Evolutionary conservation across 2,113 vertebrate genomes (phyloP), one percentile per base, ranked within the genome.

Genomic region (Balaeniceps rex): DNA sequence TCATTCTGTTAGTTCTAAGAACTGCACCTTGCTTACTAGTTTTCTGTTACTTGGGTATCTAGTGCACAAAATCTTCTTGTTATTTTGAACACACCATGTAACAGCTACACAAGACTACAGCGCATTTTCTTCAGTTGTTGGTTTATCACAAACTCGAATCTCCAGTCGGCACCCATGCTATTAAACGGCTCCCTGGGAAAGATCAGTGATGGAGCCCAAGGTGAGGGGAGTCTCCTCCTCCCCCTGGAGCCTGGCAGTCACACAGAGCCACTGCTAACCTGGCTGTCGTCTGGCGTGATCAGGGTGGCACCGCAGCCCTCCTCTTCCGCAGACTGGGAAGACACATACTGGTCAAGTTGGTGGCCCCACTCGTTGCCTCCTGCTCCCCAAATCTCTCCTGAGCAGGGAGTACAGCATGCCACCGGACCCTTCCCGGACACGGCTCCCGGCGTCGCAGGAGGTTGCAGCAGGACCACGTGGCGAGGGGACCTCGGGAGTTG

Each of bases 261-360:
- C 60, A 33, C 5, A 47, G 26, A 81, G 54, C 33, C 14, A 46
- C 49, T 33, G 51, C 26, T 38, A 82, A 42, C 26, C 40, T 11
- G 34, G n/a, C 29, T 3, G 2, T 21, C 8, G 5, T 12, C 46
- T 52, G 29, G 21, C 0, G 0, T 3, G 40, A 52, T 51, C 57
- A 57, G 29, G 18, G 24, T 19, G 40, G 13, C 40, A 74, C 40
- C 3, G 4, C 36, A 72, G 36, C 24, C 74, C 26, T n/a, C 44
- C 64, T 58, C 31, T 33, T 42, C 42, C 0, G 0, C 31, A 19
- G 28, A 51, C 12, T 24, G 12, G 28, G 21, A 72, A 79, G 60
- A 65, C 7, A 60, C 1, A 2, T 26, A 19, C 18, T 0, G 0
- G 63, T 22, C 51, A 93, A 26, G 5, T 26, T 38, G 7, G 63